Evolutionary conservation across 53 echinoderm and acorn worm genomes (phyloP), one percentile per base, ranked within the genome.

Genomic region (Glandiceps talaboti): DNA sequence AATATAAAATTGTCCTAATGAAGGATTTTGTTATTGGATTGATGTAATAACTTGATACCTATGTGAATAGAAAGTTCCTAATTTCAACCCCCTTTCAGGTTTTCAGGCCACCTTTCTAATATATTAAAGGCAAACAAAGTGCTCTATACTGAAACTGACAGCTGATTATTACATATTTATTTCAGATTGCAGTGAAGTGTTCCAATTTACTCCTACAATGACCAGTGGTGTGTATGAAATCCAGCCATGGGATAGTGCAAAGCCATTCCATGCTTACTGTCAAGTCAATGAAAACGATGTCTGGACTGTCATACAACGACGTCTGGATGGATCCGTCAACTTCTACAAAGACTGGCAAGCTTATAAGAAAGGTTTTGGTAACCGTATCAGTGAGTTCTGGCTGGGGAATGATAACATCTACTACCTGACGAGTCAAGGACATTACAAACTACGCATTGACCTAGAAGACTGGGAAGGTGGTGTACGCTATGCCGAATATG

Each of bases 391-490:
- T 30, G 80, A 80, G 20, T 45, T 73, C 80, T 80, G 29, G 27
- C 29, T 73, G 80, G 80, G 0, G 73, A 45, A 45, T 14, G 81
- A 81, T 27, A 74, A 27, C 25, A 74, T 81, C 25, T 31, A 31
- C 30, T 0, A 14, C 31, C 31, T 81, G 81, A 81, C 75, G 14
- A 31, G 74, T 14, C 26, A 74, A 31, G 29, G 28, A 28, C n/a
- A 33, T 20, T 75, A 31, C 31, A 30, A 75, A 32, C 81, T 81
- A 28, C 81, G 31, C 25, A 30, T 81, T 25, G 81, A 81, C 14
- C 28, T 81, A 31, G 81, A 81, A 30, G 81, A 81, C 75, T 81
- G 74, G 74, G 81, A 73, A 0, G 32, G 32, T 25, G 27, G 1
- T 1, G 27, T 12, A 26, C 32, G 27, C 0, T 74, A 31, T 28